Evolutionary conservation across 2,797 vertebrate genomes (phyloP).

Genomic region (Percopsis omiscomaycus): DNA sequence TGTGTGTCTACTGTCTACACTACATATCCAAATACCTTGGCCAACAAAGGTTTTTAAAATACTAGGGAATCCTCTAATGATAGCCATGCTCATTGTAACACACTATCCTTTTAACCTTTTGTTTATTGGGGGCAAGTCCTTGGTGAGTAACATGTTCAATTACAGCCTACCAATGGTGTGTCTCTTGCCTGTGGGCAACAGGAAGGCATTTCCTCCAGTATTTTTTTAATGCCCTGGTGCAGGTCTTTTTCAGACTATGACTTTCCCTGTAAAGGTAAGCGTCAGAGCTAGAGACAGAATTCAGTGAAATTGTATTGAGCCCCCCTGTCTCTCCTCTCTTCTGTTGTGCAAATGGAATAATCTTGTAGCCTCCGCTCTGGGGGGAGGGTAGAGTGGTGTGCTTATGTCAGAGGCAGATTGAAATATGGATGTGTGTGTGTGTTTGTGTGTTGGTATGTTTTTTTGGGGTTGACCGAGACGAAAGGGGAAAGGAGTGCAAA

Average conservation of each 20-base stretch:
- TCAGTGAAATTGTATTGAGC: background rate
- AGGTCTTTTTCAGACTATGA: background rate
- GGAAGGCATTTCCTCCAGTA: too few species aligned
- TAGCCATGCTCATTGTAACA: conserved; percentile 2
- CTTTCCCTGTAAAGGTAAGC: background rate
- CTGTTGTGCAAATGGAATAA: conserved; percentile 70
- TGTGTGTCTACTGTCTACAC: too few species aligned
- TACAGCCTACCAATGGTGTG: background rate
- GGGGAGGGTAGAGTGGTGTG: conserved; percentile 49
- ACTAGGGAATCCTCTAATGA: too few species aligned
- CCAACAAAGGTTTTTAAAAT: too few species aligned
- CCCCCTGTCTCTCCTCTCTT: conserved; percentile 16
- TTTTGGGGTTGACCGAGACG: conserved; percentile 12
- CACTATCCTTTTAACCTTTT: background rate
- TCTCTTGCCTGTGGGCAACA: background rate
- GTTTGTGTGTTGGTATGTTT: conserved; percentile 9
- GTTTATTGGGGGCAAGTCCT: conserved; percentile 5
- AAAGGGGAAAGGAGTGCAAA: conserved; percentile 18
- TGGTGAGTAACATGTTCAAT: background rate
- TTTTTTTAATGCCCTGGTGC: too few species aligned
- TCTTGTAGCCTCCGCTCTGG: conserved; percentile 67
- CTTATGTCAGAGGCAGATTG: conserved; percentile 43
- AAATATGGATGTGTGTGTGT: conserved; percentile 59
- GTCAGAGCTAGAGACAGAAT: too few species aligned
- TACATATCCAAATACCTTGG: too few species aligned